Evolutionary conservation across 2,797 vertebrate species (phyloP).

Genomic region (Muraenolepis orangiensis): DNA sequence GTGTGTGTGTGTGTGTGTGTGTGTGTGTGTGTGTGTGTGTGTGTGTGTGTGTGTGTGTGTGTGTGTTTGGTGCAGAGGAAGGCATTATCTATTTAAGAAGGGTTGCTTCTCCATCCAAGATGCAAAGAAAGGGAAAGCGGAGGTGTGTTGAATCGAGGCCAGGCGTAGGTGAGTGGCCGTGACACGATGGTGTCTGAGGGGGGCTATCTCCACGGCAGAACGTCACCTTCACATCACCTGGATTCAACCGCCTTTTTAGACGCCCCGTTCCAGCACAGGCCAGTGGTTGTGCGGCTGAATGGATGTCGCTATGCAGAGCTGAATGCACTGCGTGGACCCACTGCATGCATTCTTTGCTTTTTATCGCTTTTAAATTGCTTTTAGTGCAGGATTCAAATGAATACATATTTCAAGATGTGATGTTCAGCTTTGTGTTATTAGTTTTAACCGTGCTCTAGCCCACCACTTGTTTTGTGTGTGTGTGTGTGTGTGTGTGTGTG

Average conservation of each 20-base stretch:
- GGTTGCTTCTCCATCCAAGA: not conserved
- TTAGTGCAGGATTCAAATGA: too few relatives aligned
- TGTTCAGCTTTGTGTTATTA: too few relatives aligned
- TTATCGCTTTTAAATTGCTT: too few relatives aligned
- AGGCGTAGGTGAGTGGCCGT: not conserved
- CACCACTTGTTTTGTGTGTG: too few relatives aligned
- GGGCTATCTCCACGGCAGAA: too few relatives aligned
- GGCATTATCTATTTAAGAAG: constrained; percentile 1
- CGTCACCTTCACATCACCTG: too few relatives aligned
- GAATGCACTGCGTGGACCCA: too few relatives aligned
- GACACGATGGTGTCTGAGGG: not conserved
- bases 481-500: not conserved
- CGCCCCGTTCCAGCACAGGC: too few relatives aligned
- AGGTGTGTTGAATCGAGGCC: not conserved
- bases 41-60: not conserved
- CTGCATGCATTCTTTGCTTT: not conserved
- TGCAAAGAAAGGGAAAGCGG: not conserved
- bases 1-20: not conserved
- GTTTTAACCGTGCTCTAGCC: not conserved
- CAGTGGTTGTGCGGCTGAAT: not conserved
- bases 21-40: not conserved
- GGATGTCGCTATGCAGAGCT: not conserved
- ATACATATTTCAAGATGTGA: too few relatives aligned
- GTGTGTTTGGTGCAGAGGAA: constrained; percentile 6
- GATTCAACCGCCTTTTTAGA: too few relatives aligned